A percentile compares a stretch with the other conserved stretches of the same genome.
These are phyloP conservation scores for Catamblyrhynchus diadema DNA, from an alignment of 2,797 vertebrate genomes.

Conservation along the genomic window DNA sequence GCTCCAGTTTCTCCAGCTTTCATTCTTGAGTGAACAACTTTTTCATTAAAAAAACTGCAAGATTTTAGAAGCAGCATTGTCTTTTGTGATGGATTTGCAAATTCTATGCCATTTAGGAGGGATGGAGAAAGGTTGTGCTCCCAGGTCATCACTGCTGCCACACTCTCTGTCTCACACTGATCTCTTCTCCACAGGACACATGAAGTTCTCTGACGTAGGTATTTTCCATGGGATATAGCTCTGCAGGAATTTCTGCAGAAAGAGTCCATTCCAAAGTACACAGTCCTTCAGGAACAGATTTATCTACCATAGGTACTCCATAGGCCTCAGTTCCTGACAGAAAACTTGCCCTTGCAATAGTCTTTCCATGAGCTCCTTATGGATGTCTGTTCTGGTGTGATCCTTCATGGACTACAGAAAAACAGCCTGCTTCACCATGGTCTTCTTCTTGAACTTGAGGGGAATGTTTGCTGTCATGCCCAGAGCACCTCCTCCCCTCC, in stretches of 20 bases:
- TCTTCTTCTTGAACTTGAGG: not conserved
- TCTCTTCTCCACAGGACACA: not conserved
- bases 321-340: not conserved
- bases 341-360: not conserved
- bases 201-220: fast-evolving
- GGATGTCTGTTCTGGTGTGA: not conserved
- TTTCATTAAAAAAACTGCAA: not conserved
- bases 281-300: not conserved
- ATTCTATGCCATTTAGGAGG: not conserved
- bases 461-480: not conserved
- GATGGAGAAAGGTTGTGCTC: not conserved
- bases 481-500: not conserved
- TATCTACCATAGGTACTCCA: not conserved
- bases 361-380: not conserved
- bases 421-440: not conserved
- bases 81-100: not conserved
- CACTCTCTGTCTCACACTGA: not conserved
- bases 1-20: not conserved
- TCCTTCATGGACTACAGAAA: not conserved
- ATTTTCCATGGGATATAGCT: not conserved
- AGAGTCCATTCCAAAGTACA: not conserved
- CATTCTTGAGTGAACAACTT: not conserved
- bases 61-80: not conserved
- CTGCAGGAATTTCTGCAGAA: not conserved
- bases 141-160: not conserved